These are phyloP conservation scores for Galeopsomyia nigrocyanea DNA, from an alignment of 2,888 invertebrate genomes.

Conservation along the genomic window DNA sequence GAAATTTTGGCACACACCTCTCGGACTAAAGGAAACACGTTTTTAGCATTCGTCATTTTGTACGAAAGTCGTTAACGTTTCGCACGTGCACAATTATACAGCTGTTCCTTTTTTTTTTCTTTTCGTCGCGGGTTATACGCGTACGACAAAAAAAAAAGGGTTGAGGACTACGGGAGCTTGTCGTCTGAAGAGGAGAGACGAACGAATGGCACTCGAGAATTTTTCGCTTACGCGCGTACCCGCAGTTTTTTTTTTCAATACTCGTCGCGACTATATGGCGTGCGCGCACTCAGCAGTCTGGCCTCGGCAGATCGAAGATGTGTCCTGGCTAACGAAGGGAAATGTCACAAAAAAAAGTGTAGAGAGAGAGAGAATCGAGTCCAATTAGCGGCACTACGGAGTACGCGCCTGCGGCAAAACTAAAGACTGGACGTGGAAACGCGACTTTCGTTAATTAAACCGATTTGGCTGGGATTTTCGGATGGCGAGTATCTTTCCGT, in stretches of 20 bases:
- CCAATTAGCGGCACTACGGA: constrained; percentile 58
- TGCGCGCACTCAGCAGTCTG: neutral
- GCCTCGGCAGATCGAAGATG: neutral
- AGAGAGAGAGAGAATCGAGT: constrained; percentile 51
- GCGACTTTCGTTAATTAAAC: constrained; percentile 54
- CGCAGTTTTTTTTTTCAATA: neutral
- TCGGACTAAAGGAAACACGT: constrained; percentile 33
- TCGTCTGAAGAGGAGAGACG: too few relatives aligned
- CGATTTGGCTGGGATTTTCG: constrained; percentile 50
- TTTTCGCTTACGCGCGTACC: neutral
- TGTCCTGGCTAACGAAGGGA: neutral
- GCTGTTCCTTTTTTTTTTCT: too few relatives aligned
- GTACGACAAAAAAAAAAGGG: too few relatives aligned
- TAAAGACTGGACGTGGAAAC: neutral
- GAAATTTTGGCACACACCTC: constrained; percentile 44
- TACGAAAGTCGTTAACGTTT: too few relatives aligned
- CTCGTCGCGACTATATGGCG: too few relatives aligned
- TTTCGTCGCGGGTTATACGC: too few relatives aligned
- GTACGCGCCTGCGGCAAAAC: too few relatives aligned
- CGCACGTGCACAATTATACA: too few relatives aligned
- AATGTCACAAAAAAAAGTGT: too few relatives aligned
- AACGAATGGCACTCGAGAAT: neutral
- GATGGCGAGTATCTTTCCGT: constrained; percentile 17
- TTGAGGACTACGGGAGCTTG: too few relatives aligned
- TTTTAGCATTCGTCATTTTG: too few relatives aligned